Percentiles rank a stretch among this genome's conserved stretches.
These are phyloP conservation scores for Drosophila mayri DNA, from an alignment of 1,140 invertebrate species.

Conservation along the genomic window DNA sequence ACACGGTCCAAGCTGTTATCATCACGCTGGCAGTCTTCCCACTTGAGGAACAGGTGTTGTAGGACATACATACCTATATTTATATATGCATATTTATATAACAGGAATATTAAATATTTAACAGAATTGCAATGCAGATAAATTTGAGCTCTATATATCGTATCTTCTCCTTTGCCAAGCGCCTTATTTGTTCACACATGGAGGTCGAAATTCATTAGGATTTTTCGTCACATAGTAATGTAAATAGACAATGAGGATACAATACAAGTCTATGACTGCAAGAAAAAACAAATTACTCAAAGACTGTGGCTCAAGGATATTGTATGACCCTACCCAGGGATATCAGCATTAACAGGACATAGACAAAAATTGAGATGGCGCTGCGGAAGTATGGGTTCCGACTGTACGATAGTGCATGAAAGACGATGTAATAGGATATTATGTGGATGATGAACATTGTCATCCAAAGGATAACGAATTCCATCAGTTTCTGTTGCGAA, in stretches of 20 bases:
- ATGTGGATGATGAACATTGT: constrained; percentile 31
- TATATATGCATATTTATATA: too few species aligned
- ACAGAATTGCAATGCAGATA: too few species aligned
- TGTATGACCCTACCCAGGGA: constrained; percentile 12
- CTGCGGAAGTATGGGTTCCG: constrained; percentile 24
- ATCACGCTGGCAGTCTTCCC: constrained; percentile 5
- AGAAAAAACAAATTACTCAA: constrained; percentile 1
- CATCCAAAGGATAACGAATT: constrained; percentile 22
- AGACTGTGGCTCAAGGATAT: too few species aligned
- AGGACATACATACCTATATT: not conserved
- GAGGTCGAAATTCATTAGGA: constrained; percentile 12
- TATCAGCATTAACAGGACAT: constrained; percentile 9
- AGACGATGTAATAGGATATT: constrained; percentile 32
- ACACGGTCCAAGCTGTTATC: constrained; percentile 39
- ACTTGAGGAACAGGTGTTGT: constrained; percentile 11
- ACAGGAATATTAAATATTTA: not conserved
- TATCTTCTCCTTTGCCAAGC: too few species aligned
- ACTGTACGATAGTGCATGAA: constrained; percentile 5
- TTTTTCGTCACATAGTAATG: constrained; percentile 10
- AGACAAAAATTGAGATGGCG: not conserved
- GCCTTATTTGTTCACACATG: constrained; percentile 21
- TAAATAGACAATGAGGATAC: constrained; percentile 15
- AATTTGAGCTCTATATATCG: not conserved
- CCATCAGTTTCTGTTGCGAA: constrained; percentile 4
- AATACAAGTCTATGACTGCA: constrained; percentile 27